phyloP scores from a whole-genome alignment of 1,140 invertebrate genomes.

The Ericerus pela region DNA sequence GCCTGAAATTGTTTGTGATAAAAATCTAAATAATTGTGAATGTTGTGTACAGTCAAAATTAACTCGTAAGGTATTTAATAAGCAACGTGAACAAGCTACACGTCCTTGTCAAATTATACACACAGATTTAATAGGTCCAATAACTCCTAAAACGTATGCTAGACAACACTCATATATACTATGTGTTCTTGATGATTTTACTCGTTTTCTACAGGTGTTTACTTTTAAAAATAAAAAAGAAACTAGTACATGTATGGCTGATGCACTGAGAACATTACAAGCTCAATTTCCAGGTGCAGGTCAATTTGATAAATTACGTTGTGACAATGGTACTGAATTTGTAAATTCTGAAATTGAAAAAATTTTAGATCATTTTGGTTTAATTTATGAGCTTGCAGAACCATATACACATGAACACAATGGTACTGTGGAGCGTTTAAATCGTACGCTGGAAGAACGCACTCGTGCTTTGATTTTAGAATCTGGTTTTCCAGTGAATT shows the following conservation, averaged over 20 bases:
- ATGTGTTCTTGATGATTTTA: neutral
- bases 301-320: neutral
- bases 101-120: neutral
- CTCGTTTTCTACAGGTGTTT: neutral
- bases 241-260: neutral
- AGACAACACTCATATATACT: neutral
- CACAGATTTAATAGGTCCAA: neutral
- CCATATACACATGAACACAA: constrained; percentile 26
- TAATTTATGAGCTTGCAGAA: neutral
- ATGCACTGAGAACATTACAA: neutral
- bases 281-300: neutral
- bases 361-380: constrained; percentile 3
- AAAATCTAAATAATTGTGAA: neutral
- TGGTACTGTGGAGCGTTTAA: constrained; percentile 29
- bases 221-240: neutral
- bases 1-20: neutral
- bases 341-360: neutral
- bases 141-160: neutral
- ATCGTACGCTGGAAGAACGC: constrained; percentile 27
- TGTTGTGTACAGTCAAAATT: neutral
- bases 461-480: constrained; percentile 29
- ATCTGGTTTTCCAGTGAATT: constrained; percentile 23
- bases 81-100: neutral
- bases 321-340: constrained; percentile 4
- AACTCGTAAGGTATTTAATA: neutral